These are phyloP conservation scores for Riparia riparia DNA, from an alignment of 2,113 vertebrate species.

Conservation along the genomic window DNA sequence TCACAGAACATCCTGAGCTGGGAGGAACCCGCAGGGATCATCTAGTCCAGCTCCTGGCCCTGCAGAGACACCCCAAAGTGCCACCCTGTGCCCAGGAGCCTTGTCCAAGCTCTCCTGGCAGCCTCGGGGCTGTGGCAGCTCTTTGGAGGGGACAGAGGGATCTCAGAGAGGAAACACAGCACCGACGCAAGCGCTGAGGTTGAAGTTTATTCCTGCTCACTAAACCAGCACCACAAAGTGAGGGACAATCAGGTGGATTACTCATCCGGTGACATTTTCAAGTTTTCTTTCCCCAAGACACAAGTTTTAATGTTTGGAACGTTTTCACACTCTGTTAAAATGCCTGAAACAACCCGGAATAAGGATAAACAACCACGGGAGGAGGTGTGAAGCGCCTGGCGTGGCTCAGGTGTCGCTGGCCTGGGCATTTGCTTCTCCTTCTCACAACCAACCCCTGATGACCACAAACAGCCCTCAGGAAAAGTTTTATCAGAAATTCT, in stretches of 20 bases:
- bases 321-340: neutral
- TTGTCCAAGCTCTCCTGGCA: neutral
- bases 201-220: neutral
- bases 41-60: neutral
- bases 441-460: neutral
- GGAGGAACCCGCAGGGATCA: neutral
- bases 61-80: neutral
- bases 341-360: neutral
- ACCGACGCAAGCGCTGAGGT: accelerated
- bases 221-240: neutral
- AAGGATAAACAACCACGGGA: accelerated
- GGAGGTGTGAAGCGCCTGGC: neutral
- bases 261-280: neutral
- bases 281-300: neutral
- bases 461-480: neutral
- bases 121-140: neutral
- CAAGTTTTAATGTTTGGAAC: neutral
- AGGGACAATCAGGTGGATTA: neutral
- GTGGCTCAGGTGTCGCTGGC: neutral
- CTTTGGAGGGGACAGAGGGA: neutral
- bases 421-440: neutral
- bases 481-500: neutral
- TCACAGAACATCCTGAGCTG: neutral
- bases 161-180: neutral
- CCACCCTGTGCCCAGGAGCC: accelerated